These are phyloP conservation scores for Menidia menidia DNA, from an alignment of 2,797 vertebrate species.

Conservation along the genomic window DNA sequence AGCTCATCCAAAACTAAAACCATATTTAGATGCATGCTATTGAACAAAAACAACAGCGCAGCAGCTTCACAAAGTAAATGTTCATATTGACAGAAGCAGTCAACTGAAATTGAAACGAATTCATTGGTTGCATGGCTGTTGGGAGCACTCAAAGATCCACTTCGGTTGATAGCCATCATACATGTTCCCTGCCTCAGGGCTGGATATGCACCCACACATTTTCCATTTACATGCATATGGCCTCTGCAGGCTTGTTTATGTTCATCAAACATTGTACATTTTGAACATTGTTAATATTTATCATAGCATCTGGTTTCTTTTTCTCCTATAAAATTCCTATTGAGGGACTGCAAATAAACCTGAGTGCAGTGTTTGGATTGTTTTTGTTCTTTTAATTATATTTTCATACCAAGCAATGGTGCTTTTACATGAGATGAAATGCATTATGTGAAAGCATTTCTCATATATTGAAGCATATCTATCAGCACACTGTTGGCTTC, in stretches of 20 bases:
- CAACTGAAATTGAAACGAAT: conserved; percentile 25
- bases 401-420: not conserved
- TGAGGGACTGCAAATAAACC: conserved; percentile 18
- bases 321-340: conserved; percentile 36
- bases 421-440: no score
- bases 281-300: conserved; percentile 61
- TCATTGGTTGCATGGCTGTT: conserved; percentile 24
- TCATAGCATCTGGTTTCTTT: conserved; percentile 47
- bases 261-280: conserved; percentile 35
- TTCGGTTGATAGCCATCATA: conserved; percentile 6
- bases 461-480: not conserved
- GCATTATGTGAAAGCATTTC: not conserved
- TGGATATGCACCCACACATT: conserved; percentile 20
- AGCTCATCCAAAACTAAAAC: conserved; percentile 11
- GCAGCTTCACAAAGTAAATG: not conserved
- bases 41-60: conserved; percentile 1
- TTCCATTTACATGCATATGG: conserved; percentile 20
- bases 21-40: conserved; percentile 11
- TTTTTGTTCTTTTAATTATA: not conserved
- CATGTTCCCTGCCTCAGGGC: conserved; percentile 1
- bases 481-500: not conserved
- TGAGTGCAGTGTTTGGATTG: not conserved
- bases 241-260: conserved; percentile 42
- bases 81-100: conserved; percentile 31
- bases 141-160: conserved; percentile 22